Base-by-base conservation (phyloP, 2,113 vertebrate species). In the Takifugu bimaculatus region DNA sequence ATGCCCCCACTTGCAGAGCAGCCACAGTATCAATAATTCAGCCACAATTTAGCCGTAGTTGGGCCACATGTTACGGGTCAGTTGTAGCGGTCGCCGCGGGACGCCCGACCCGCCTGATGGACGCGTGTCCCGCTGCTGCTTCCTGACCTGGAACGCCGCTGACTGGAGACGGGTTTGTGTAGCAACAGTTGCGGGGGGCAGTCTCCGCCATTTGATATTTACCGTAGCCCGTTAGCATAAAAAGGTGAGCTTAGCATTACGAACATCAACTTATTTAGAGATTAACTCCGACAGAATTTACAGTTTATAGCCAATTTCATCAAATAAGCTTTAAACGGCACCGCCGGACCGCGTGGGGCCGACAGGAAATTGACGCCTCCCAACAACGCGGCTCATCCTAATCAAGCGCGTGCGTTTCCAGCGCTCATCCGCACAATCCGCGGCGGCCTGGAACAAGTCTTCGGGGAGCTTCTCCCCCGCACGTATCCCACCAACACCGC, bases 1-100 rank as follows among this genome's bases (percentile, higher is more conserved):
- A 88, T 87, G 87, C 83, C 81, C 84, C 84, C 83, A 80, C 83
- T 88, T 77, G 79, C 81, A 88, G 84, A 82, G 82, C 71, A 75
- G 69, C 81, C 77, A 77, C 75, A 72, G 77, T 84, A 88, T 89
- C 81, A 89, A 89, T 89, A 88, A 88, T 89, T 89, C 84, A 89
- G 78, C 83, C 81, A 85, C 84, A 83, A 85, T 89, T 88, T 89
- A 88, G 87, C 63, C 83, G 79, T 76, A 80, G 83, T 87, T 70
- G 78, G 67, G 80, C 78, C 78, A 76, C 84, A 83, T 84, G 85
- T 85, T 84, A 85, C 68, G 67, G 87, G 84, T 87, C 85, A 85
- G 81, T 84, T 78, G 78, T 69, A 85, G 77, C 58, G 42, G 74
- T 49, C 49, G 71, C 77, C 54, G 56, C 54, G 48, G 70, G 64